phyloP scores from a whole-genome alignment of 2,113 vertebrate genomes.

The Heterotilapia buettikoferi region DNA sequence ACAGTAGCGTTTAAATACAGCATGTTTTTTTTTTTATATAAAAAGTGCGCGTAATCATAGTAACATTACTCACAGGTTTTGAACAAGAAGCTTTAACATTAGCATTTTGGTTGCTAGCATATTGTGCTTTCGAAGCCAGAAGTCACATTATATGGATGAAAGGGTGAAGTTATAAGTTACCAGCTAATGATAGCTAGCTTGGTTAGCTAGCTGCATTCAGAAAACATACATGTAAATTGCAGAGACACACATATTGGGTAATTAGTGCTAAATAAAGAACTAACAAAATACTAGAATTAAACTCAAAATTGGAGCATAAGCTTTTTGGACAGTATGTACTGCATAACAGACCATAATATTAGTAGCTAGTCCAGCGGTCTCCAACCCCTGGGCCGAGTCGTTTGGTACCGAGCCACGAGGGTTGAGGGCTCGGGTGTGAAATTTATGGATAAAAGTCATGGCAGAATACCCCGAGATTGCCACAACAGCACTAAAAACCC shows the following conservation, averaged over 20 bases:
- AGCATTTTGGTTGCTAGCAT: background rate
- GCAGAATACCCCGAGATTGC: background rate
- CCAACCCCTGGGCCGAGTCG: background rate
- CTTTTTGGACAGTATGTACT: background rate
- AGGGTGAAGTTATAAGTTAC: background rate
- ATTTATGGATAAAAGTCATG: background rate
- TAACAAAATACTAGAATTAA: background rate
- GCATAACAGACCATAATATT: background rate
- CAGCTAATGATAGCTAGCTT: background rate
- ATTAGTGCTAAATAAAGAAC: background rate
- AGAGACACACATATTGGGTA: background rate
- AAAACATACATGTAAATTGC: fast-evolving
- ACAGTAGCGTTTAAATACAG: fast-evolving
- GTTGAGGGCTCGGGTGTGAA: fast-evolving
- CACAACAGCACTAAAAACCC: background rate
- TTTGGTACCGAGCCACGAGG: fast-evolving
- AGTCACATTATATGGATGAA: fast-evolving
- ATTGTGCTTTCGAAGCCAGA: background rate
- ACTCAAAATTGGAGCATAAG: background rate
- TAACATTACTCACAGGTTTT: fast-evolving
- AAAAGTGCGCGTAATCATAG: background rate
- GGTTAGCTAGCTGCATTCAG: background rate
- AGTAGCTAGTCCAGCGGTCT: background rate
- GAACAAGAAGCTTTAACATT: background rate
- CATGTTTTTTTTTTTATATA: fast-evolving